Base-by-base conservation (phyloP, 2,888 invertebrate species). In the Himalopsyche japonica region DNA sequence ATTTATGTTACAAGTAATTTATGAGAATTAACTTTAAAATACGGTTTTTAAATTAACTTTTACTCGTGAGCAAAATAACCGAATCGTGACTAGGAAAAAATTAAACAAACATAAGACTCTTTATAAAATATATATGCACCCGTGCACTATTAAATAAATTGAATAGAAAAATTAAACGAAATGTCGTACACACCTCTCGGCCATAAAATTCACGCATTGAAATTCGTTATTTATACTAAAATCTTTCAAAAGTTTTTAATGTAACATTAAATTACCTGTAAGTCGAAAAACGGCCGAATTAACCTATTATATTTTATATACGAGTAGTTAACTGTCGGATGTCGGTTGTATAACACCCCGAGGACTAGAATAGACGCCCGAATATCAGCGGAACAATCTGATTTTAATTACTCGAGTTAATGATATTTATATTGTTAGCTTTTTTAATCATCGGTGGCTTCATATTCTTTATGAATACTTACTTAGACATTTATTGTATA, bases 141-240 rank as follows among this genome's bases (percentile, higher is more conserved):
- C 15, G 70, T 70, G 27, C 27, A 70, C 70, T 70, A 30, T 64
- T 64, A 27, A 64, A 64, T 64, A 64, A 64, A 64, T 64, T 64
- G 24, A 64, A 64, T 70, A 27, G 20, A 30, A 27, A 70, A 20
- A 30, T 27, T 27, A 78, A 78, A 37, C 34, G 47, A 78, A 78
- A 78, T 76, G 81, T 49, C 80, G 20, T 47, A 49, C 83, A 81
- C 83, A 84, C 83, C 81, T 78, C 43, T 43, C 37, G 37, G 43
- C 8, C 30, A 34, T 34, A 77, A 43, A 86, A 80, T 84, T 86
- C 80, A 86, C 80, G 83, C 82, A 84, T 84, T 80, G 82, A 80
- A 80, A 84, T 82, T 86, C 84, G 78, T 86, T 80, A 82, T 77
- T 78, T 76, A 76, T 78, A 70, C 77, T 79, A 70, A 49, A 30